A percentile compares a stretch with the other conserved stretches of the same genome.
Conservation (phyloP, 2,797 vertebrate species). For the Garrulus glandarius region DNA sequence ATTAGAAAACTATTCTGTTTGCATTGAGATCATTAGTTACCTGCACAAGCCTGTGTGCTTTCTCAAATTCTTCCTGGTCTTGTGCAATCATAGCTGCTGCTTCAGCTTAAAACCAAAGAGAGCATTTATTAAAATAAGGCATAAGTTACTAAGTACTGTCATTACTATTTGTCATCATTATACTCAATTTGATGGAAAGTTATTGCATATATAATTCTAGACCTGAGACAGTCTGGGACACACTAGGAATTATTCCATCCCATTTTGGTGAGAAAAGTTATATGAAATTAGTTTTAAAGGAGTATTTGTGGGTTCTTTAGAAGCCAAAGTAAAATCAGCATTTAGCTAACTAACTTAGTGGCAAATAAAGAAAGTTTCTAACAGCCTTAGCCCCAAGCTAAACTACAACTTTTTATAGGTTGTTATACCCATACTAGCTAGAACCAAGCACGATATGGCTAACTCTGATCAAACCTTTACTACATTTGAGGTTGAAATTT, state of each 20-base stretch:
- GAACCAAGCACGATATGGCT: not conserved
- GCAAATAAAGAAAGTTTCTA: not conserved
- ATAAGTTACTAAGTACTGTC: not conserved
- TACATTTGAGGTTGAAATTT: not conserved
- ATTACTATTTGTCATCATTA: not conserved
- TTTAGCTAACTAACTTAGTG: not conserved
- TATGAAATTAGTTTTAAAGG: fast-evolving
- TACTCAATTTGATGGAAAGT: not conserved
- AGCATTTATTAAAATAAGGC: not conserved
- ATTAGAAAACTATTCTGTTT: not conserved
- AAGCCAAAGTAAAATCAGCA: not conserved
- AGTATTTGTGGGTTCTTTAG: not conserved
- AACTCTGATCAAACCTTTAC: not conserved
- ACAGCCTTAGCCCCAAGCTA: not conserved
- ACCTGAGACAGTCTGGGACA: not conserved
- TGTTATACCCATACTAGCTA: not conserved
- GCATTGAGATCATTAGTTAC: slow-evolving; percentile 65
- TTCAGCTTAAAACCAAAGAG: slow-evolving; percentile 76
- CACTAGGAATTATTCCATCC: not conserved
- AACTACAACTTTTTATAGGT: not conserved
- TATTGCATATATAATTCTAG: not conserved
- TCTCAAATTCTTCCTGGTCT: slow-evolving; percentile 93
- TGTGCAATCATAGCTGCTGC: slow-evolving; percentile 86
- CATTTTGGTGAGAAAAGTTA: fast-evolving
- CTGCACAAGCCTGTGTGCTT: slow-evolving; percentile 90